These are phyloP conservation scores for Drosophila punjabiensis DNA, from an alignment of 1,140 invertebrate genomes.

Conservation along the genomic window DNA sequence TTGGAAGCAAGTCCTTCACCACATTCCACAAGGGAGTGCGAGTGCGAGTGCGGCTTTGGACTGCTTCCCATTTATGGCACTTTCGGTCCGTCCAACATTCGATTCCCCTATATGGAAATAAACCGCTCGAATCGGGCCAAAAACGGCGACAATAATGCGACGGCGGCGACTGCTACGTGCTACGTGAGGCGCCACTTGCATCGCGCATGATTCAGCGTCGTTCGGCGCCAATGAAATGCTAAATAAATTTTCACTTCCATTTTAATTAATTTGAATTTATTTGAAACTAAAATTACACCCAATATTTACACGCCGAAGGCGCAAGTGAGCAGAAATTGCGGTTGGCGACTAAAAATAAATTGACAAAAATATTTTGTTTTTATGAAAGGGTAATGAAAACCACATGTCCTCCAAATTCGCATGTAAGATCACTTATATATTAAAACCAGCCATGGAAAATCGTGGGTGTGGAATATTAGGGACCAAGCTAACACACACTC, in stretches of 20 bases:
- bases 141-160: constrained; percentile 37
- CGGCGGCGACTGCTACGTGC: constrained; percentile 23
- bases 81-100: constrained; percentile 4
- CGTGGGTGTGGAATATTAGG: constrained; percentile 13
- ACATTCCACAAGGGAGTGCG: constrained; percentile 66
- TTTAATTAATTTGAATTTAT: constrained; percentile 83
- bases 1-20: constrained; percentile 49
- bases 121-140: constrained; percentile 48
- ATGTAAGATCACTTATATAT: constrained; percentile 7
- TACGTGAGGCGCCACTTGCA: constrained; percentile 79
- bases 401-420: constrained; percentile 74
- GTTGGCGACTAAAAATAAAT: constrained; percentile 69
- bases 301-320: constrained; percentile 47
- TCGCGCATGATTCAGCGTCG: constrained; percentile 61
- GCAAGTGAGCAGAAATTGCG: constrained; percentile 41
- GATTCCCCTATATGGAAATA: constrained; percentile 61
- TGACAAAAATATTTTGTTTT: constrained; percentile 74
- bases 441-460: constrained; percentile 36
- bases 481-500: constrained; percentile 43
- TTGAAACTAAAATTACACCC: constrained; percentile 74
- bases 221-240: constrained; percentile 71
- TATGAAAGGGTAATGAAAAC: constrained; percentile 79
- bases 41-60: constrained; percentile 35
- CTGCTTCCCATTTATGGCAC: constrained; percentile 12
- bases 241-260: constrained; percentile 82